Percentiles rank a stretch among this genome's conserved stretches.
Evolutionary conservation across 2,797 vertebrate species (phyloP).

Genomic region (Myotis planiceps): DNA sequence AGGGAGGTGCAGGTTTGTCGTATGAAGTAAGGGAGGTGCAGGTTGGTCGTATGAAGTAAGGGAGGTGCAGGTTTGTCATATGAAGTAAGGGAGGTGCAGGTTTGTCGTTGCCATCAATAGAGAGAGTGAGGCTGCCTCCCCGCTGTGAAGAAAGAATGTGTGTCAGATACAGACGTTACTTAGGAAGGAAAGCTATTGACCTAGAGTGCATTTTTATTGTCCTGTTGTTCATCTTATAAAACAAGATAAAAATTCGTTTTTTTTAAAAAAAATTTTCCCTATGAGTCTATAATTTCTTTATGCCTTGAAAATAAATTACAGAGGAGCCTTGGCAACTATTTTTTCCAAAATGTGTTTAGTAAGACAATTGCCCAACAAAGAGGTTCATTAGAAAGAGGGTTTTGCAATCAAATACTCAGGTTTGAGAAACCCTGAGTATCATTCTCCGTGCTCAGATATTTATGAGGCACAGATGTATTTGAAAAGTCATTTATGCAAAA

Average conservation of each 20-base stretch:
- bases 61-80: background rate
- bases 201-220: background rate
- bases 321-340: constrained; percentile 2
- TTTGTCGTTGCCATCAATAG: background rate
- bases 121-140: background rate
- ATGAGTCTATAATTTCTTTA: constrained; percentile 34
- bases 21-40: too few species aligned
- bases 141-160: background rate
- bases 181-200: background rate
- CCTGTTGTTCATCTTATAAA: background rate
- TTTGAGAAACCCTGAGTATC: background rate
- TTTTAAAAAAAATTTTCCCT: background rate
- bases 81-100: background rate
- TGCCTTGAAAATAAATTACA: constrained; percentile 19
- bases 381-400: background rate
- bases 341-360: background rate
- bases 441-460: background rate
- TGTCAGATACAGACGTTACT: background rate
- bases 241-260: background rate
- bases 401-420: background rate
- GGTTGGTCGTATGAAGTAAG: background rate
- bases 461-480: background rate
- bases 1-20: background rate
- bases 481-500: background rate
- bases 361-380: background rate